Base-by-base conservation (phyloP, 1,140 invertebrate species). In the Psilanteris sp. region DNA sequence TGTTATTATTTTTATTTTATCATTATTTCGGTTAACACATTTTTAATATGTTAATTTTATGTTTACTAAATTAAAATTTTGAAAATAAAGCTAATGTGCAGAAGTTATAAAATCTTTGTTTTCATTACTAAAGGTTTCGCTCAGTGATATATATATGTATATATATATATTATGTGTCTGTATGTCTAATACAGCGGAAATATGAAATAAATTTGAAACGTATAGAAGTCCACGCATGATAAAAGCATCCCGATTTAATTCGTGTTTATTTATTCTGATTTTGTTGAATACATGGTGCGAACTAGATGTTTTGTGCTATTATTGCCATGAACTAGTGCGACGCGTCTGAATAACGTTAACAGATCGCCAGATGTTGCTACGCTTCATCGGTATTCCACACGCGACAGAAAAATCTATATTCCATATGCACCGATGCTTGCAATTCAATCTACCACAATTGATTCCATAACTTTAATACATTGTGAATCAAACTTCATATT, bases 161-260 rank as follows among this genome's bases (percentile, higher is more conserved):
- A n/a, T n/a, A n/a, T n/a, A n/a, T n/a, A n/a, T n/a, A n/a, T n/a
- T n/a, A n/a, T n/a, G n/a, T n/a, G n/a, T n/a, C n/a, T n/a, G n/a
- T n/a, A n/a, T n/a, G n/a, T n/a, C n/a, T n/a, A n/a, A n/a, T n/a
- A n/a, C 18, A 20, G 18, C 18, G 5, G 2, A 20, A 20, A 5
- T 20, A 20, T 20, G 18, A 20, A 20, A 20, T 20, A 50, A 59
- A 70, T 59, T 41, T 50, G 52, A 50, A 43, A 52, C 27, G n/a
- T 20, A 54, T 29, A 59, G 27, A 32, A 18, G 37, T 15, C 9
- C 9, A 20, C 10, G 29, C 31, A 14, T 31, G 54, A 43, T 52
- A 80, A 84, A 83, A 77, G 77, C 61, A 68, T 82, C 84, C 82
- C 80, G 79, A 87, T 85, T 87, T 86, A 86, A 87, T 86, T 87